Evolutionary conservation across 1,140 invertebrate genomes (phyloP).

Genomic region (Orchestia grillus): DNA sequence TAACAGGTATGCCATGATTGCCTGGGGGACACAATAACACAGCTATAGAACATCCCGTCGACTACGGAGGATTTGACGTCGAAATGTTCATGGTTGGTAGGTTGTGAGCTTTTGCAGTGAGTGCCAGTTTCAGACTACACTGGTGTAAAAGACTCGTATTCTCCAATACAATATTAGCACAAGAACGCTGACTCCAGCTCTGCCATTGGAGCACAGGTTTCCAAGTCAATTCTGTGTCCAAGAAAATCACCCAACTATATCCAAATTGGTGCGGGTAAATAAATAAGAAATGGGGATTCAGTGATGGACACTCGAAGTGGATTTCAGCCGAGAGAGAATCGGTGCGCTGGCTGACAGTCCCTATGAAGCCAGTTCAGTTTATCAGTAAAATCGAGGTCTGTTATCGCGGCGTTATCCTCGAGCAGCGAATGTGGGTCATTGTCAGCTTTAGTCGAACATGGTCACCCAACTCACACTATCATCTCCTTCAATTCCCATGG

Average conservation of each 20-base stretch:
- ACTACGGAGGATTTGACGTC: background rate
- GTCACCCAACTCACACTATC: background rate
- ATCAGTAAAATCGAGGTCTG: background rate
- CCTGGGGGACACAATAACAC: background rate
- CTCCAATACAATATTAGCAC: background rate
- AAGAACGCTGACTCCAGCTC: background rate
- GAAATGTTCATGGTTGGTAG: background rate
- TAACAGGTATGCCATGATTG: no score
- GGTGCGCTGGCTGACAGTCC: background rate
- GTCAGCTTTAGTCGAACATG: slow-evolving; percentile 7
- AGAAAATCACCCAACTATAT: background rate
- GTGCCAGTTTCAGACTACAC: background rate
- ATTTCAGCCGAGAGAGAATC: background rate
- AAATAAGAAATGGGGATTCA: background rate
- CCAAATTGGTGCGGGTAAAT: background rate
- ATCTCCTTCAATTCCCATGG: background rate
- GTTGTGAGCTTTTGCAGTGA: background rate
- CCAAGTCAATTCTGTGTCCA: background rate
- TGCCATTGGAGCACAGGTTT: background rate
- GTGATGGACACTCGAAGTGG: background rate
- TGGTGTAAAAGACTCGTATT: background rate
- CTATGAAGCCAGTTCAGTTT: background rate
- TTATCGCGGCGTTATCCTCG: background rate
- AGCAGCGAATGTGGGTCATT: background rate
- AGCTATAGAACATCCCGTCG: background rate